Conservation (phyloP, 30 jellyfish, hydroid and myxozoan genomes). For the Sanderia malayensis region DNA sequence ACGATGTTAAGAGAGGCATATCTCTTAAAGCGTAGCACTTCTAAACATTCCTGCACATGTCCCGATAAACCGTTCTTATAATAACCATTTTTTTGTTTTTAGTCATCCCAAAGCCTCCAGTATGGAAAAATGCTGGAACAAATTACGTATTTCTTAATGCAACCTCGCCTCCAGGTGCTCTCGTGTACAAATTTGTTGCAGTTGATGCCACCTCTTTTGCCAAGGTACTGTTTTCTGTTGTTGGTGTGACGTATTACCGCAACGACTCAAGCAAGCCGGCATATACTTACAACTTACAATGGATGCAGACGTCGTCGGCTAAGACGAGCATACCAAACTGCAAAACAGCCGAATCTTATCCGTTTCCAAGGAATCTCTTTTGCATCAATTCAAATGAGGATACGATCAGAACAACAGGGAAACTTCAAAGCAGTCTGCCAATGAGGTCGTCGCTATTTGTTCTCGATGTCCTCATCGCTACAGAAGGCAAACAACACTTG, state of each 20-base stretch:
- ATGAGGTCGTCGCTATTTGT: conserved; percentile 10
- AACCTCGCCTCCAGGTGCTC: conserved; percentile 16
- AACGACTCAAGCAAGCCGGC: conserved; percentile 1
- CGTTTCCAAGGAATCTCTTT: conserved; percentile 23
- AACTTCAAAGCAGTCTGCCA: not conserved
- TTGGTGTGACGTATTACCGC: conserved; percentile 32
- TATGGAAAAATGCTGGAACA: not conserved
- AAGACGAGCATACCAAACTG: not conserved
- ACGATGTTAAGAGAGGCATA: too few species aligned
- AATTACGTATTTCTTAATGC: not conserved
- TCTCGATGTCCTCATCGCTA: conserved; percentile 13
- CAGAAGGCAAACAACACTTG: conserved; percentile 20
- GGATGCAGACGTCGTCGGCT: conserved; percentile 11
- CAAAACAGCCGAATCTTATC: conserved; percentile 19
- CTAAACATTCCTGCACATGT: too few species aligned
- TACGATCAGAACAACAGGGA: conserved; percentile 17
- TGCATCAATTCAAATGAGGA: conserved; percentile 8
- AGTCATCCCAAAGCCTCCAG: conserved; percentile 23
- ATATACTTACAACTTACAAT: not conserved
- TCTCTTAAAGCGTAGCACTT: too few species aligned
- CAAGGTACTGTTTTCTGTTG: conserved; percentile 14
- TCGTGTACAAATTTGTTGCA: not conserved
- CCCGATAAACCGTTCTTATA: too few species aligned
- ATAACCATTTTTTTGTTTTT: too few species aligned
- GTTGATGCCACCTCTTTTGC: not conserved